These are phyloP conservation scores for Orthosia gracilis DNA, from an alignment of 2,888 invertebrate genomes.

Conservation along the genomic window DNA sequence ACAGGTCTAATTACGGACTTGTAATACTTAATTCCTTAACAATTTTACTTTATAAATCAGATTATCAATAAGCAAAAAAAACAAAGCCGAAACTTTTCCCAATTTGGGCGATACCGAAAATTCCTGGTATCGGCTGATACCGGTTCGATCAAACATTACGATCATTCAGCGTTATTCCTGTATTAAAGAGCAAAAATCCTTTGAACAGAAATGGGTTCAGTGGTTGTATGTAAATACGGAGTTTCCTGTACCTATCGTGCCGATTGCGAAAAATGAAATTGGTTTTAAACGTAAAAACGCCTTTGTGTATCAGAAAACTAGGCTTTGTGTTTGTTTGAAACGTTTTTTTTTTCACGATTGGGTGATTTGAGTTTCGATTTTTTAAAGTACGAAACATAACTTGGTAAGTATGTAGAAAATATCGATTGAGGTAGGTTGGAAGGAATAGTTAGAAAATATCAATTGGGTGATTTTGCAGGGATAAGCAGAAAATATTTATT, in stretches of 20 bases:
- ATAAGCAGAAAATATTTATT: too few relatives aligned
- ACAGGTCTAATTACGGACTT: too few relatives aligned
- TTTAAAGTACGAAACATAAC: not conserved
- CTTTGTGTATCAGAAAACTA: conserved; percentile 56
- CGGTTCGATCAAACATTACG: conserved; percentile 30
- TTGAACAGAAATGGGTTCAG: conserved; percentile 56
- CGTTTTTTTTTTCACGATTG: conserved; percentile 31
- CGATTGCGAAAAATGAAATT: conserved; percentile 56
- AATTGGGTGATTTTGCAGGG: too few relatives aligned
- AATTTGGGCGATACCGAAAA: conserved; percentile 25
- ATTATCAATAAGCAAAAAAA: not conserved
- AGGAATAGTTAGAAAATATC: too few relatives aligned
- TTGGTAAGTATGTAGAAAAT: not conserved
- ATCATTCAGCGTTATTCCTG: conserved; percentile 21
- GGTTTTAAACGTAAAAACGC: conserved; percentile 58
- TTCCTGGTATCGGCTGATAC: conserved; percentile 30
- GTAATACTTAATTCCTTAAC: too few relatives aligned
- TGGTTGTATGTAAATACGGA: conserved; percentile 64
- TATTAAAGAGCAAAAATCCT: conserved; percentile 58
- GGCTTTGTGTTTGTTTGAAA: conserved; percentile 28
- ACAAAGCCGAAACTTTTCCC: not conserved
- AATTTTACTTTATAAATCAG: too few relatives aligned
- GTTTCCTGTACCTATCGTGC: conserved; percentile 51
- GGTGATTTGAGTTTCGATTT: conserved; percentile 26
- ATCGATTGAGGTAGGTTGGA: not conserved